A percentile compares a stretch with the other conserved stretches of the same genome.
Conservation (phyloP, 2,113 vertebrate species). For the Cranoglanis bouderius region DNA sequence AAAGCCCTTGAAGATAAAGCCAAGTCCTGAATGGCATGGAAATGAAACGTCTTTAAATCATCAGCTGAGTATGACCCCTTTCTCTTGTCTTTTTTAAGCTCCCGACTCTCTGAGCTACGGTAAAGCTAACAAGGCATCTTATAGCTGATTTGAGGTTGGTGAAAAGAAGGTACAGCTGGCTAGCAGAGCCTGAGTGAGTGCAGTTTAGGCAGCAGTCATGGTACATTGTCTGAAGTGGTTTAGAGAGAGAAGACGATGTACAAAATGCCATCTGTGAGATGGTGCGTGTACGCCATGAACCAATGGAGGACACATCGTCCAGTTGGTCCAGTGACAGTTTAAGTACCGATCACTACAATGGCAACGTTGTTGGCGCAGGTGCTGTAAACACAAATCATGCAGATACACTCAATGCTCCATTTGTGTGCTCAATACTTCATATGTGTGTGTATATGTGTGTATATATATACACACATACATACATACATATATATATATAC, state of each 20-base stretch:
- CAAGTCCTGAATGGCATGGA: not conserved
- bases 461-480: too few relatives aligned
- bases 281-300: not conserved
- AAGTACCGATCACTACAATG: constrained; percentile 16
- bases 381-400: not conserved
- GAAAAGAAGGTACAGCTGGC: constrained; percentile 26
- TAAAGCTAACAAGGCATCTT: constrained; percentile 16
- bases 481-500: too few relatives aligned
- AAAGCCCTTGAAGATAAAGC: not conserved
- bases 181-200: not conserved
- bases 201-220: not conserved
- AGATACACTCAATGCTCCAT: not conserved
- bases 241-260: not conserved
- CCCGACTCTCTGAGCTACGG: not conserved
- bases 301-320: not conserved
- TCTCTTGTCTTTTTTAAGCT: constrained; percentile 6
- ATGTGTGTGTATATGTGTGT: not conserved
- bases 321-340: constrained; percentile 10
- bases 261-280: constrained; percentile 43
- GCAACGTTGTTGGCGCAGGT: not conserved
- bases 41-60: not conserved
- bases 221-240: constrained; percentile 20
- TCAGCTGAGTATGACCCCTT: not conserved
- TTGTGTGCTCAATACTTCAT: not conserved
- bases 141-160: not conserved